phyloP scores from a whole-genome alignment of 2,113 vertebrate species.

The Nycticebus coucang region DNA sequence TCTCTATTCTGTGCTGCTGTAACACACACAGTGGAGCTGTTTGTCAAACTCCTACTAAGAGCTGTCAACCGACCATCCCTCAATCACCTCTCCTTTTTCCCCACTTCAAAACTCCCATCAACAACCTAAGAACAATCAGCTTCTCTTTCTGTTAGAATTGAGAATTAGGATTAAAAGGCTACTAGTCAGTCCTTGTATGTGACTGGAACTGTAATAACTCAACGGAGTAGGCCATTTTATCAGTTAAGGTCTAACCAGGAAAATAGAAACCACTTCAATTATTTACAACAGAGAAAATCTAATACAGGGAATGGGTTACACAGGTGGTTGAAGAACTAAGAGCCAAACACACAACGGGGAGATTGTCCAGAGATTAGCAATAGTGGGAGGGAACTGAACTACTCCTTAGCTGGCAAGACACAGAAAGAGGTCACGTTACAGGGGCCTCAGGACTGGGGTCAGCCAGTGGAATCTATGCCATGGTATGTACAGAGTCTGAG shows the following conservation, averaged over 20 bases:
- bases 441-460: not conserved
- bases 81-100: not conserved
- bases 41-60: not conserved
- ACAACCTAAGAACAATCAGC: not conserved
- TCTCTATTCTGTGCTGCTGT: not conserved
- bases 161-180: not conserved
- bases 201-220: not conserved
- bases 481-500: not conserved
- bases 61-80: not conserved
- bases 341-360: not conserved
- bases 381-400: not conserved
- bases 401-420: not conserved
- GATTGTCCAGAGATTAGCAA: not conserved
- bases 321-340: not conserved
- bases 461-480: not conserved
- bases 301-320: not conserved
- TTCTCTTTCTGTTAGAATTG: slow-evolving; percentile 19
- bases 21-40: not conserved
- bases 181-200: not conserved
- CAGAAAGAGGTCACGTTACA: not conserved
- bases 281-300: not conserved
- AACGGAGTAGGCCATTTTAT: not conserved
- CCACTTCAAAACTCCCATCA: not conserved
- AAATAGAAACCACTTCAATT: not conserved
- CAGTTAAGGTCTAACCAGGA: not conserved